phyloP scores from a whole-genome alignment of 1,140 invertebrate species.

The Halictus rubicundus region DNA sequence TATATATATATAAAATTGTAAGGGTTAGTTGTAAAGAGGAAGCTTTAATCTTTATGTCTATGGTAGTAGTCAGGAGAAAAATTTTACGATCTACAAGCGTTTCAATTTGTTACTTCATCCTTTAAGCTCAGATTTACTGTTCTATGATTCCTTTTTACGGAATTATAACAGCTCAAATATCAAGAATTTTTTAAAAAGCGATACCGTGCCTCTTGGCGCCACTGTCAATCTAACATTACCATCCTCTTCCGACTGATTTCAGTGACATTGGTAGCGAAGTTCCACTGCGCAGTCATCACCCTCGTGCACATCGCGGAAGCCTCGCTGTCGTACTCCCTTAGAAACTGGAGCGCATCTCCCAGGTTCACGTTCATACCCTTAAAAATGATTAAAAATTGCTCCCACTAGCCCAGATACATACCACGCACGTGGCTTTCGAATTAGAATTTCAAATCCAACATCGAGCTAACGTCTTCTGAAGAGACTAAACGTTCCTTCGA shows the following conservation, averaged over 20 bases:
- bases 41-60: too few species aligned
- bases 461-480: conserved; percentile 22
- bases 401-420: conserved; percentile 44
- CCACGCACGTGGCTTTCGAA: conserved; percentile 12
- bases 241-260: conserved; percentile 86
- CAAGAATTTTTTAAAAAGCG: too few species aligned
- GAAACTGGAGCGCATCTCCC: conserved; percentile 86
- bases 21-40: too few species aligned
- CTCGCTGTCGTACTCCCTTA: conserved; percentile 87
- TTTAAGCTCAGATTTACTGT: too few species aligned
- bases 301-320: conserved; percentile 87
- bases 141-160: too few species aligned
- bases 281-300: conserved; percentile 87
- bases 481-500: conserved; percentile 53
- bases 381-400: conserved; percentile 28
- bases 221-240: conserved; percentile 73
- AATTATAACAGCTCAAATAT: too few species aligned
- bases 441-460: conserved; percentile 55
- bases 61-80: too few species aligned
- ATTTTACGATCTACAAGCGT: too few species aligned
- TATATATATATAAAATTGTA: too few species aligned
- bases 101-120: too few species aligned
- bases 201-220: too few species aligned
- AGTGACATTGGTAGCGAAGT: conserved; percentile 89
- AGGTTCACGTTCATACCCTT: conserved; percentile 87